Conservation (phyloP, 2,888 invertebrate genomes). For the Terebella lapidaria region DNA sequence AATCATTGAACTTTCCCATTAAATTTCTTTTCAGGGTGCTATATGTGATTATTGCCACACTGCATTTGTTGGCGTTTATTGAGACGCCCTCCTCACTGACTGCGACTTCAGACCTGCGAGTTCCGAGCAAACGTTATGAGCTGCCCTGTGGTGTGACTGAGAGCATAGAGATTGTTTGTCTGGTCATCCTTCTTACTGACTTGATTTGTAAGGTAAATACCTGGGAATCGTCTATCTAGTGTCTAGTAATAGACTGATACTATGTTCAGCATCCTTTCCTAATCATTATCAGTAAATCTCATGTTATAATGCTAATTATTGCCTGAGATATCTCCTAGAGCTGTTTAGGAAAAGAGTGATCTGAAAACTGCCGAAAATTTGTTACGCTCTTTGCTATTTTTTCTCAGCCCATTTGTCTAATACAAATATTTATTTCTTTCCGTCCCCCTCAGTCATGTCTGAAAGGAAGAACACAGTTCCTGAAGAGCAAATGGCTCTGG, state of each 20-base stretch:
- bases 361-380: no score
- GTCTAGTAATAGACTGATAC: no score
- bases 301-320: no score
- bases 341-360: no score
- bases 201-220: background rate
- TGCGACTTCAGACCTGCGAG: background rate
- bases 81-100: background rate
- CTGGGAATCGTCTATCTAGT: no score
- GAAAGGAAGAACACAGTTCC: background rate
- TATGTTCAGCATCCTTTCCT: no score
- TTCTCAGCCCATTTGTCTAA: no score
- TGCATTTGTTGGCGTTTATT: background rate
- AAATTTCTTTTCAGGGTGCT: background rate
- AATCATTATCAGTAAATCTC: no score
- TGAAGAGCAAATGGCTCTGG: slow-evolving; percentile 1
- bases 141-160: background rate
- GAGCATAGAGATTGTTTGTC: background rate
- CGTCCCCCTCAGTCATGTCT: background rate
- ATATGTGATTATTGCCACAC: background rate
- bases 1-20: background rate
- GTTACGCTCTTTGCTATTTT: no score
- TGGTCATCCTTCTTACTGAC: background rate
- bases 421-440: no score
- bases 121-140: background rate
- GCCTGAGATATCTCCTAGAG: no score